Evolutionary conservation across 2,888 invertebrate genomes (phyloP), one percentile per base, ranked within the genome.

Genomic region (Lasius fuliginosus): DNA sequence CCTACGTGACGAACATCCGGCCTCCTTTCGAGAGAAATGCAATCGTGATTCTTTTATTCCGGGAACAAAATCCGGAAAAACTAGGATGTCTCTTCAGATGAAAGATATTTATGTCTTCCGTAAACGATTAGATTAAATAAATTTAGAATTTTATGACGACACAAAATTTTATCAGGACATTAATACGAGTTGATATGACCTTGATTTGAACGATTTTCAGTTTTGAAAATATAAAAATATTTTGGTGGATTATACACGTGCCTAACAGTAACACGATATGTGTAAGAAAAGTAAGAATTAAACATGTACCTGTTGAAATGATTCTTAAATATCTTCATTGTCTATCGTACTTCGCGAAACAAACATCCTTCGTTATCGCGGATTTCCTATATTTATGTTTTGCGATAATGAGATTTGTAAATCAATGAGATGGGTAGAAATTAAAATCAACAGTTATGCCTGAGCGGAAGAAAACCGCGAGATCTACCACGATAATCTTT

Each of bases 1-100:
- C 18, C 36, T 65, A 53, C 8, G 53, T 67, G 65, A 77, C 65
- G 76, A 65, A 53, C 53, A 53, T 77, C 76, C 76, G 76, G 76
- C 5, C 18, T 65, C 18, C 40, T 77, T 77, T 27, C 27, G 15
- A 6, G 76, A 67, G 65, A 67, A 40, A 0, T 36, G 4, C 12
- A 23, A 5, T 23, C 12, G 53, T 33, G 40, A 64, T 60, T 74
- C n/a, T 53, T 60, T 60, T 74, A 15, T 46, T 36, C 36, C 36
- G 5, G 42, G 30, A 53, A 76, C 40, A 77, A 67, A 56, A 40
- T 40, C 53, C 40, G 53, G 53, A 77, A 67, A 49, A n/a, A 30
- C 53, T 27, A 8, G 8, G 40, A 4, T 40, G n/a, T 53, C 36
- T 40, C 62, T 23, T 75, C 23, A 11, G 33, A 64, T 11, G 36